Conservation (phyloP, 2,888 invertebrate genomes). For the Torymus texanus region DNA sequence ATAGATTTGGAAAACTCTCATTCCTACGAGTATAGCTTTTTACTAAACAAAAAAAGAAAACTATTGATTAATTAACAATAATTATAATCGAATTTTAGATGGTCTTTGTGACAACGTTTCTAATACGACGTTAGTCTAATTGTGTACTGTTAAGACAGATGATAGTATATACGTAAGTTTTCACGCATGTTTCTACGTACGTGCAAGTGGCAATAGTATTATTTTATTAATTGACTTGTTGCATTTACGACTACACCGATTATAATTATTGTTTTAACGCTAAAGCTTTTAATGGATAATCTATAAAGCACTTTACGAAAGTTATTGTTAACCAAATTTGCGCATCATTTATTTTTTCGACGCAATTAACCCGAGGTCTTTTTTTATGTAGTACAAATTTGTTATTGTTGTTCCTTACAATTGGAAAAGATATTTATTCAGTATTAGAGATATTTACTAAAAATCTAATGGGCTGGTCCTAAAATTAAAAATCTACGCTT, state of each 20-base stretch:
- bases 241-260: slow-evolving; percentile 22
- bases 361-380: slow-evolving; percentile 39
- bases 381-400: slow-evolving; percentile 53
- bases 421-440: slow-evolving; percentile 44
- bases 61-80: slow-evolving; percentile 1
- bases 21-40: slow-evolving; percentile 29
- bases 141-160: neutral
- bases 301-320: slow-evolving; percentile 21
- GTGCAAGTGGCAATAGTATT: neutral
- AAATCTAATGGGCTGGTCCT: slow-evolving; percentile 56
- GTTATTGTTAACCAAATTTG: slow-evolving; percentile 50
- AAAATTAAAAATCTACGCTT: slow-evolving; percentile 42
- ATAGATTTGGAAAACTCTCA: slow-evolving; percentile 33
- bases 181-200: neutral
- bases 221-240: slow-evolving; percentile 9
- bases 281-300: slow-evolving; percentile 35
- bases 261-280: slow-evolving; percentile 34
- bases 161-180: slow-evolving; percentile 10
- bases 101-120: too few species aligned
- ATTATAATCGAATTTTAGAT: slow-evolving; percentile 33
- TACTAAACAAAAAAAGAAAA: slow-evolving; percentile 16
- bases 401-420: slow-evolving; percentile 52
- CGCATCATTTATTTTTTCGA: slow-evolving; percentile 25
- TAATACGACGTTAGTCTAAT: too few species aligned
- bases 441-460: slow-evolving; percentile 49